phyloP scores from a whole-genome alignment of 1,140 invertebrate genomes.

The Aphelinus atriplicis region DNA sequence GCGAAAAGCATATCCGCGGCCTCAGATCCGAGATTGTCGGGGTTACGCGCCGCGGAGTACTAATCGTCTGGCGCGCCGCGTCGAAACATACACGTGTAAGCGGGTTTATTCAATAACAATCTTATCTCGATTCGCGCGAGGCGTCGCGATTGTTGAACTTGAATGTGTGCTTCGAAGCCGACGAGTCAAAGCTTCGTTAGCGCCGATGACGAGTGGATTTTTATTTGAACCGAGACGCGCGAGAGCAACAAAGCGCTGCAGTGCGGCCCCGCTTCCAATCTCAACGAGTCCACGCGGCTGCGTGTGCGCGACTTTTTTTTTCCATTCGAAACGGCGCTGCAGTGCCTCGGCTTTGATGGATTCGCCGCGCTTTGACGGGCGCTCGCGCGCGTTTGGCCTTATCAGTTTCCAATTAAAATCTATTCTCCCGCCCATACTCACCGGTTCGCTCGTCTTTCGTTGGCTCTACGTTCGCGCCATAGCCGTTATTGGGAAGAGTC shows the following conservation, averaged over 20 bases:
- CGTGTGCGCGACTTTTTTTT: slow-evolving; percentile 4
- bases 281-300: no score
- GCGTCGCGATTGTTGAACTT: slow-evolving; percentile 20
- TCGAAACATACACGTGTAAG: no score
- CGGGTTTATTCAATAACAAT: no score
- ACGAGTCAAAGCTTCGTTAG: slow-evolving; percentile 30
- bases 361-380: neutral
- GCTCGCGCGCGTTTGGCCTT: neutral
- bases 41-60: neutral
- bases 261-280: no score
- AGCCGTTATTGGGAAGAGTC: neutral
- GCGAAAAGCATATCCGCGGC: no score
- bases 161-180: neutral
- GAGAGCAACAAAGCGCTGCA: no score
- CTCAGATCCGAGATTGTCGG: no score
- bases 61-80: neutral
- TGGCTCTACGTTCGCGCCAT: neutral
- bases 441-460: neutral
- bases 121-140: neutral
- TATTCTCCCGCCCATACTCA: no score
- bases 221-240: no score
- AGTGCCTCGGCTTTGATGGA: neutral
- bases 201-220: slow-evolving; percentile 3
- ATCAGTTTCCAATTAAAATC: neutral
- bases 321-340: neutral